Base-by-base conservation (phyloP, 2,797 vertebrate genomes). In the Sebastes miniatus region DNA sequence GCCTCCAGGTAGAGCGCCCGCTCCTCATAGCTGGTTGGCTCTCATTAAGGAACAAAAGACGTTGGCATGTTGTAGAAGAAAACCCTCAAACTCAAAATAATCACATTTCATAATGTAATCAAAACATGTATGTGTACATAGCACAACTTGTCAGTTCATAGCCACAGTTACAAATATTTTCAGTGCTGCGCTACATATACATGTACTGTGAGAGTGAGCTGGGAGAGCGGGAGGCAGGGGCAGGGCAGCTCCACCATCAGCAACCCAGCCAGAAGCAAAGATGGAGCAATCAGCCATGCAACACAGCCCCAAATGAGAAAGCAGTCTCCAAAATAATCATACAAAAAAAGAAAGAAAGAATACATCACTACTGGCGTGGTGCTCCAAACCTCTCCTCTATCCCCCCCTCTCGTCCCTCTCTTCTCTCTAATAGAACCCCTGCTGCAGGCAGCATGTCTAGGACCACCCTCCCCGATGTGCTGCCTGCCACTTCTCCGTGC, bases 1-100 rank as follows among this genome's bases (percentile, higher is more conserved):
- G 97, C 99, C 95, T 99, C 99, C 59, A 99, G 95, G 87, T 99
- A 99, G 84, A 98, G 96, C 29, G 98, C 98, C 83, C 99, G 95
- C 81, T 99, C 99, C 91, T 99, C 99, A 1, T 99, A 99, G 95
- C 99, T 99, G 90, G 76, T 70, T 59, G 12, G 50, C 5, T 47
- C 12, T 71, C 0, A 70, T 94, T 88, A 95, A 94, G 88, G 85
- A 68, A 95, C 87, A 86, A 81, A 73, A 78, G 65, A 71, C 16
- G 32, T 72, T 54, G 70, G 50, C 9, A 74, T 39, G 50, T 8
- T 39, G 50, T 5, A 68, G 43, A 65, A 52, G 12, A 76, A n/a
- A 64, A 47, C 79, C 8, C 22, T 4, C 3, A 3, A 39, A 39
- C 36, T 39, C 36, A 3, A 68, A 72, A 84, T 34, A n/a, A 47